Base-by-base conservation (phyloP, 1,140 invertebrate genomes). In the Drosophila murphyi region DNA sequence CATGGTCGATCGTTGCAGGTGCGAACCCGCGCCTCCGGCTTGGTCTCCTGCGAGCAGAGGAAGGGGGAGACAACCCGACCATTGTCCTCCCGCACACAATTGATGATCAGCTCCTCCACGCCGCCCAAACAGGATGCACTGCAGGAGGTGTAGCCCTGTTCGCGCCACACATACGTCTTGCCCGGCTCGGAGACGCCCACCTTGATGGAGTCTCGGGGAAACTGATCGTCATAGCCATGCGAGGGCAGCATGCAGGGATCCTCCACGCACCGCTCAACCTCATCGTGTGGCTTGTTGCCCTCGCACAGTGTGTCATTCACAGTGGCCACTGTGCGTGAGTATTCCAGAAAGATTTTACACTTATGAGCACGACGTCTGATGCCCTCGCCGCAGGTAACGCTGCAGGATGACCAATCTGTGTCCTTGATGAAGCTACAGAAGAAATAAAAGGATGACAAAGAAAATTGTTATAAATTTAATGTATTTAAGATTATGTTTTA, bases 1-100 rank as follows among this genome's bases (percentile, higher is more conserved):
- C 98, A 99, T 0, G 98, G 96, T 69, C 97, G 95, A 83, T 98
- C 97, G 90, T 99, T 99, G 93, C 98, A 99, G 0, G 97, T 97
- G 71, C 97, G 94, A n/a, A 97, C 96, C 48, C 97, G 94, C 7
- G 96, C 96, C 92, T 98, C 97, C 0, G 98, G 98, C 90, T 97
- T 96, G 0, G 95, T 95, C 63, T 96, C 95, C 0, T 96, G 94
- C 20, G 96, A 94, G 80, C 98, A 98, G 72, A 98, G 94, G 82
- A 96, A 96, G 4, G 96, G 97, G 4, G 96, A 96, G 0, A 98
- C 97, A 2, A 97, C 95, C 82, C 96, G 96, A 3, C 96, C 95
- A 60, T 96, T 97, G 80, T 97, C 96, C 78, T 97, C 97, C 64
- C 97, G 93, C 0, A 98, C 95, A 91, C 98, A 99, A 80, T 97